These are phyloP conservation scores for Sphaerodactylus townsendi DNA, from an alignment of 2,113 vertebrate genomes.

Conservation along the genomic window DNA sequence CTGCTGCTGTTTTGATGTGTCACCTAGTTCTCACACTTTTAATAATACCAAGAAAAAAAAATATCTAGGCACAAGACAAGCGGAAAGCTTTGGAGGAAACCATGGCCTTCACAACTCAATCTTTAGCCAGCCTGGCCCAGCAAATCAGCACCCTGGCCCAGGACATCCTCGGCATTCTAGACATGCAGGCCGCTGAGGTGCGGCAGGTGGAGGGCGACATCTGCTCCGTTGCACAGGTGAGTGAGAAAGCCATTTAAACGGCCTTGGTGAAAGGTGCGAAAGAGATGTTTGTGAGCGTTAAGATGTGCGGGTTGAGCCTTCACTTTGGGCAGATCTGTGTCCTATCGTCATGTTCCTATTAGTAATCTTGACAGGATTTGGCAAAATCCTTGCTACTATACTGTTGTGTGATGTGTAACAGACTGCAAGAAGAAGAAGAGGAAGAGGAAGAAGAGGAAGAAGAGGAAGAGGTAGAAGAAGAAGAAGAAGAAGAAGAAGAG, in stretches of 20 bases:
- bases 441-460: too few relatives aligned
- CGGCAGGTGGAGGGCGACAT: slow-evolving; percentile 79
- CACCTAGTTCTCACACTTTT: neutral
- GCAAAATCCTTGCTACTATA: too few relatives aligned
- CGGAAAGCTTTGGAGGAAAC: slow-evolving; percentile 83
- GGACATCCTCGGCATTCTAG: slow-evolving; percentile 80
- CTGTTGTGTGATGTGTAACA: neutral
- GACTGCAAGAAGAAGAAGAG: too few relatives aligned
- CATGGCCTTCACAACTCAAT: slow-evolving; percentile 84
- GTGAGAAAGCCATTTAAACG: neutral
- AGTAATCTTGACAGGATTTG: neutral
- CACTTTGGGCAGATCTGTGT: neutral
- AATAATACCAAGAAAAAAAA: too few relatives aligned
- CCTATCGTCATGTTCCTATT: neutral
- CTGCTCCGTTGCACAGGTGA: slow-evolving; percentile 80
- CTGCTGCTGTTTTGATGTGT: accelerated
- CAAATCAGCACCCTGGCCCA: slow-evolving; percentile 87
- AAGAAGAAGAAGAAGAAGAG: too few relatives aligned
- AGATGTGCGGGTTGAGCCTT: neutral
- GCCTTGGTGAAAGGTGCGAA: too few relatives aligned
- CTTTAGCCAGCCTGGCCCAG: slow-evolving; percentile 88
- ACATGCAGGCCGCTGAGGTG: slow-evolving; percentile 79
- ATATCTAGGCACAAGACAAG: slow-evolving; percentile 78
- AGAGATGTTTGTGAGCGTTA: neutral
- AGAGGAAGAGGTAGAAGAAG: too few relatives aligned